phyloP scores from a whole-genome alignment of 2,113 vertebrate genomes.

The Dicerorhinus sumatrensis region DNA sequence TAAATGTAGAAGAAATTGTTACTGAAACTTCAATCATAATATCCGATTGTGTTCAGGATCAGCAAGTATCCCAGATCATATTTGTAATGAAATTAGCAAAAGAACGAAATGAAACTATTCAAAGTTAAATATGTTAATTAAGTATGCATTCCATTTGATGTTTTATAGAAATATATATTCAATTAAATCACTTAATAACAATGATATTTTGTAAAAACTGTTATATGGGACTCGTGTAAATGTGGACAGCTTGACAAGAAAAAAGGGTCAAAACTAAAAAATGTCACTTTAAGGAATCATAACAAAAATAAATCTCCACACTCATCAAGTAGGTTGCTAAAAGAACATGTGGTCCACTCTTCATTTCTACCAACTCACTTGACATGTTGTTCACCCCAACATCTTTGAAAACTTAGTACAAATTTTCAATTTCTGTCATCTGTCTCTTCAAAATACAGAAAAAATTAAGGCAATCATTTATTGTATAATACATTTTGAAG shows the following conservation, averaged over 20 bases:
- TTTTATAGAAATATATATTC: neutral
- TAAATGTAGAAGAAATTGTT: neutral
- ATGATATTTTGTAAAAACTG: neutral
- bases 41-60: neutral
- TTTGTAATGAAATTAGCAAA: neutral
- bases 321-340: neutral
- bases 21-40: neutral
- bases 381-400: neutral
- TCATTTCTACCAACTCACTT: neutral
- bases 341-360: neutral
- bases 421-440: neutral
- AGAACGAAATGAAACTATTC: neutral
- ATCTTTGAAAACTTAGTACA: neutral
- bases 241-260: neutral
- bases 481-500: slow-evolving; percentile 54
- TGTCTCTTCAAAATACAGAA: neutral
- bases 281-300: neutral
- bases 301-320: neutral
- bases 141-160: neutral
- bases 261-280: neutral
- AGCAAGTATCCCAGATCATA: neutral
- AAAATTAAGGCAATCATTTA: neutral
- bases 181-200: neutral
- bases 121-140: neutral
- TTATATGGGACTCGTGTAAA: neutral